These are phyloP conservation scores for Diceros bicornis DNA, from an alignment of 2,797 vertebrate genomes.

Conservation along the genomic window DNA sequence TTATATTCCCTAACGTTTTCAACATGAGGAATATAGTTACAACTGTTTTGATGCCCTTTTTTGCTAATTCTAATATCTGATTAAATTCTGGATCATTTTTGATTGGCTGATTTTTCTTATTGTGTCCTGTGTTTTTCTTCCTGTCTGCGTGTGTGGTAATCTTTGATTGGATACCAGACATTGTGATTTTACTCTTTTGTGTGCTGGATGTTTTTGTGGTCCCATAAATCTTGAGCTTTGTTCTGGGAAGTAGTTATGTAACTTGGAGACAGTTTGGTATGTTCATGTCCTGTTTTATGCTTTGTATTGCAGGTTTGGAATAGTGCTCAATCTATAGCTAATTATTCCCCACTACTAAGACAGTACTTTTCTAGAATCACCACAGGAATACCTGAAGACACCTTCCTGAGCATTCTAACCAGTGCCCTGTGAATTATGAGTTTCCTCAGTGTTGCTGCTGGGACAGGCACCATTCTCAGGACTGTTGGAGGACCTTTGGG, in stretches of 20 bases:
- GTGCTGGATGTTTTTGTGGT: neutral
- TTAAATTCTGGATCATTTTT: neutral
- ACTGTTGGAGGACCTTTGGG: neutral
- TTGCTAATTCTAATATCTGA: neutral
- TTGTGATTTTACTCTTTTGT: constrained; percentile 26
- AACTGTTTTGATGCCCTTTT: neutral
- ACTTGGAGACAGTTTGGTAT: neutral
- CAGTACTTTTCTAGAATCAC: neutral
- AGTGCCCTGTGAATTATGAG: neutral
- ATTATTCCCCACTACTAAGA: neutral
- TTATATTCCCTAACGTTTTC: neutral
- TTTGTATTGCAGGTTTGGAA: neutral
- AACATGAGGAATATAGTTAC: neutral
- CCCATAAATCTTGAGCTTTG: neutral
- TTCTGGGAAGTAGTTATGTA: neutral
- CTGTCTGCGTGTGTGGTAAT: neutral
- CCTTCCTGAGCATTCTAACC: neutral
- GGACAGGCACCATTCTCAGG: neutral
- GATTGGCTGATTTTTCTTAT: neutral
- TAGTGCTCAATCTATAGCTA: neutral
- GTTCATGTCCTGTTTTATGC: neutral
- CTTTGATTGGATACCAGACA: neutral
- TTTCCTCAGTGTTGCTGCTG: neutral
- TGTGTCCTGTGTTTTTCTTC: neutral
- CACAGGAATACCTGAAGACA: neutral